Evolutionary conservation across 2,888 invertebrate genomes (phyloP), one percentile per base, ranked within the genome.

Genomic region (Morpho achilles): DNA sequence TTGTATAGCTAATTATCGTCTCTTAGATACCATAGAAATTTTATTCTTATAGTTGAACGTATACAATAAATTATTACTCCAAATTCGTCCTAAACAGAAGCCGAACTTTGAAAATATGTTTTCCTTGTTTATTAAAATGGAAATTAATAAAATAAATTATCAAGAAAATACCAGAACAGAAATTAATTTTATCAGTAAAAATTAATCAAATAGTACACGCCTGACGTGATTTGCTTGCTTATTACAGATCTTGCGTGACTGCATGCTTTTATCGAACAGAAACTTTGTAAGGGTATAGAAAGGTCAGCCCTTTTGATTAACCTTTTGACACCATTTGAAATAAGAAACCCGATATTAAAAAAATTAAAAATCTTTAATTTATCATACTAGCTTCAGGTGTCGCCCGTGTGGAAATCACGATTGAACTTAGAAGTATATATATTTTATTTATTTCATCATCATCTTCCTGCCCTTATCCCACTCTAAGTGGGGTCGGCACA

Each of bases 221-320:
- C 46, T 40, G 47, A 41, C 40, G 40, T 8, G 39, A 47, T 53
- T 47, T 47, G 9, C 39, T 9, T 53, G 53, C 53, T 47, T 53
- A 53, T 53, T 53, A 53, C 40, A 47, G 46, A 53, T 46, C 40
- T 53, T 22, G 46, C 53, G 53, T 53, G 53, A 53, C 46, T 41
- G 16, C 46, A 53, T 16, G 46, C 53, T 40, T 46, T 53, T 53
- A 53, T 53, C 53, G 16, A 57, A 59, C 40, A 49, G 16, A 56
- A 56, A 51, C 46, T 32, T 41, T 32, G 32, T 42, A 47, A n/a
- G 16, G 8, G 42, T 32, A 63, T 56, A 56, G 53, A 46, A 56
- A 51, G 63, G 60, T 54, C 63, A 63, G 58, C 53, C 45, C 53
- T 41, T 54, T 60, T 60, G 56, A 63, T 58, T 58, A 63, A 63